Base-by-base conservation (phyloP, 2,888 invertebrate genomes). In the Mesochorus sp. region DNA sequence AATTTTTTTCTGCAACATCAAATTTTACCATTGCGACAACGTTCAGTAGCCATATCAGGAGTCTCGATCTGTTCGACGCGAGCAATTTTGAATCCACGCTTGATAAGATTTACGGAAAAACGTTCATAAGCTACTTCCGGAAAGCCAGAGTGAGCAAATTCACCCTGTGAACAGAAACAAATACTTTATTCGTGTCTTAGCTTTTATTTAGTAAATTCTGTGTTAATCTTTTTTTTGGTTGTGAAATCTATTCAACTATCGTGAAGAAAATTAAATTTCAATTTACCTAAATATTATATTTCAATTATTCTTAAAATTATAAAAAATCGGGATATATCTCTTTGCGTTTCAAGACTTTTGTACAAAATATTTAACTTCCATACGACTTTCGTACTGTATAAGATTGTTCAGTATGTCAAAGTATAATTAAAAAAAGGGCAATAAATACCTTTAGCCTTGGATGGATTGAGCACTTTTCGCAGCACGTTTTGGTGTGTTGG, bases 11-110 rank as follows among this genome's bases (percentile, higher is more conserved):
- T 28, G 6, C 0, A 24, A 53, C 34, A 49, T 17, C 37, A 14
- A 66, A 34, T 31, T 92, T 91, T 88, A 93, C 93, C 92, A 85
- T 92, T 93, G 87, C 93, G 95, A 83, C 94, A 94, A 74, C 99
- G 94, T 87, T 97, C 95, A 5, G 92, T 91, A 96, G 98, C 96
- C 97, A 97, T 97, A 24, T 97, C 97, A 0, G 99, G 98, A 0
- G 98, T 99, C 92, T 99, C 99, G 0, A 99, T 99, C 92, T 99
- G 99, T 89, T 99, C 99, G 1, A 99, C 95, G 34, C 99, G 93
- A 0, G 97, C 98, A 5, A 98, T 96, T 92, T 97, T 98, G 89
- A 96, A 97, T 0, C 98, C 98, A 86, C 97, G 96, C 76, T 97
- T 96, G 5, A 99, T 95, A 0, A 99, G 92, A 28, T 95, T 94